These are phyloP conservation scores for Zaprionus ornatus DNA, from an alignment of 1,140 invertebrate species.

Conservation along the genomic window DNA sequence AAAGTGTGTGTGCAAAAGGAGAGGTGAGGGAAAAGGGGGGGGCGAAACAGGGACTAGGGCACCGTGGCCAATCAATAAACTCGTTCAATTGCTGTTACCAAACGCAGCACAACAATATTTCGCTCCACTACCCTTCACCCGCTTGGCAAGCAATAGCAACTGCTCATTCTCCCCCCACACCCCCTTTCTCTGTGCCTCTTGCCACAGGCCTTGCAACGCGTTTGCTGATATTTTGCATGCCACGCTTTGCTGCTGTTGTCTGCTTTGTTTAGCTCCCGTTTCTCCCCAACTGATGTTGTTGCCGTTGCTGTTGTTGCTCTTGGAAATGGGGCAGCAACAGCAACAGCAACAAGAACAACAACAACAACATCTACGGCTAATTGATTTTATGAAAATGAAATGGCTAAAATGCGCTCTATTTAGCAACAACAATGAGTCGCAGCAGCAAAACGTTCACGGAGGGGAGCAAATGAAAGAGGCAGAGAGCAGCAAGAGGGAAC, in stretches of 20 bases:
- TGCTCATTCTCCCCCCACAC: background rate
- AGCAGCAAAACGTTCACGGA: constrained; percentile 2
- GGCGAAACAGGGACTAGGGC: background rate
- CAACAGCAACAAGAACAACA: background rate
- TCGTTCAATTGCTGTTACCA: constrained; percentile 45
- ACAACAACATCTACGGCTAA: constrained; percentile 56
- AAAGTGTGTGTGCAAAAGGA: background rate
- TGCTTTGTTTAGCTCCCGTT: constrained; percentile 40
- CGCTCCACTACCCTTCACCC: constrained; percentile 39
- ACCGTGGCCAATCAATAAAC: constrained; percentile 48
- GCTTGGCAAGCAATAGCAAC: background rate
- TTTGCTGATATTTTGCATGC: constrained; percentile 47
- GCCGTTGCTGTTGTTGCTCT: constrained; percentile 16
- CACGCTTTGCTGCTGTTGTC: constrained; percentile 37
- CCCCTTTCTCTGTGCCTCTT: background rate
- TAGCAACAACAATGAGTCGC: constrained; percentile 68
- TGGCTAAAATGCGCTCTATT: constrained; percentile 80
- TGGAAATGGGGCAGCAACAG: constrained; percentile 33
- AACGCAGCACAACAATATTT: constrained; percentile 44
- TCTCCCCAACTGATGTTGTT: constrained; percentile 14
- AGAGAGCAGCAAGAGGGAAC: background rate
- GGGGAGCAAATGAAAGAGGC: background rate
- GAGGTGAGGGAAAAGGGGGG: background rate
- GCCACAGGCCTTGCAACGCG: constrained; percentile 16
- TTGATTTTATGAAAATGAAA: constrained; percentile 71